Evolutionary conservation across 2,888 invertebrate genomes (phyloP).

Genomic region (Calameuta idolon): DNA sequence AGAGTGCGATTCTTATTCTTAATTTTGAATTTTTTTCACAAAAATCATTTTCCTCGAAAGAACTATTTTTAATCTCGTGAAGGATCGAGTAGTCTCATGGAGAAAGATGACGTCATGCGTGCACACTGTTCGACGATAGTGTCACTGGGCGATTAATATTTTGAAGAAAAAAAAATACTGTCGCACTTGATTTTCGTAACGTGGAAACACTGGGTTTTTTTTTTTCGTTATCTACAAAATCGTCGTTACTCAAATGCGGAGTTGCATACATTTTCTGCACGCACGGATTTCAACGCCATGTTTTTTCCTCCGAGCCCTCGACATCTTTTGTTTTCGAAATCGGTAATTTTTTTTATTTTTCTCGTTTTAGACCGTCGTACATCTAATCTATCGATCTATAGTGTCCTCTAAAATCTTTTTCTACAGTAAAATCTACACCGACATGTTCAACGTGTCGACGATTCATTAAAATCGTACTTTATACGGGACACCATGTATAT

Average conservation of each 20-base stretch:
- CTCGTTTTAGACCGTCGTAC: conserved; percentile 46
- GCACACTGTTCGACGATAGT: background rate
- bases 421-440: conserved; percentile 40
- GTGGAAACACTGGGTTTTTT: background rate
- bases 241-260: too few species aligned
- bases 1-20: conserved; percentile 13
- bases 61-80: conserved; percentile 41
- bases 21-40: conserved; percentile 17
- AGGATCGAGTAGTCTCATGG: conserved; percentile 37
- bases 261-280: too few species aligned
- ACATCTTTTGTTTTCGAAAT: background rate
- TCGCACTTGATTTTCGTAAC: background rate
- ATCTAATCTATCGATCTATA: conserved; percentile 48
- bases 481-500: conserved; percentile 21
- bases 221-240: too few species aligned
- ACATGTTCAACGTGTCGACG: conserved; percentile 31
- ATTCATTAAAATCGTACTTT: conserved; percentile 25
- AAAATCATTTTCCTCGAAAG: conserved; percentile 25
- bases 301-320: background rate
- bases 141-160: background rate
- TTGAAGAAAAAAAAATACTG: background rate
- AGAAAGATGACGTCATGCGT: conserved; percentile 35
- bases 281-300: too few species aligned
- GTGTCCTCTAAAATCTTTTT: conserved; percentile 37
- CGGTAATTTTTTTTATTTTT: background rate